These are phyloP conservation scores for Spialia ferax DNA, from an alignment of 2,888 invertebrate genomes.

Conservation along the genomic window DNA sequence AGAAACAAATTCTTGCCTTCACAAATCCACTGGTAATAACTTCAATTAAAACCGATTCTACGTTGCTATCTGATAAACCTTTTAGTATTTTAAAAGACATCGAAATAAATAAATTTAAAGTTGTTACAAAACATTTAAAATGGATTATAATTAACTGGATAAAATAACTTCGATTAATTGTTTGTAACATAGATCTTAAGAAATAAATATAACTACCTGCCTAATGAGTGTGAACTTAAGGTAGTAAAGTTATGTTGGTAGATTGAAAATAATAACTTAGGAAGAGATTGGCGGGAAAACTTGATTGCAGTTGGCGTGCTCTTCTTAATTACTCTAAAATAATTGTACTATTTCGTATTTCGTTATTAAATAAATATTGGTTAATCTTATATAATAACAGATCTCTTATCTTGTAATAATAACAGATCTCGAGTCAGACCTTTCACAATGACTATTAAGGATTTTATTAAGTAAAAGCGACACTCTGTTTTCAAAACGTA, in stretches of 20 bases:
- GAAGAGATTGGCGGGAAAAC: not conserved
- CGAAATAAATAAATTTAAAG: conserved; percentile 3
- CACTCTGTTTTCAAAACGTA: no score
- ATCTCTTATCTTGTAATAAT: no score
- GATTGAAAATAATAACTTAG: not conserved
- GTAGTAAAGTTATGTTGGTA: not conserved
- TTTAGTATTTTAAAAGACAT: conserved; percentile 37
- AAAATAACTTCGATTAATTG: not conserved
- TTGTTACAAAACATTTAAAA: conserved; percentile 1
- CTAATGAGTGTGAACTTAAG: no score
- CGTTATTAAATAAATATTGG: no score
- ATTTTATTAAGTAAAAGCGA: no score
- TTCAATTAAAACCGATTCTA: conserved; percentile 32
- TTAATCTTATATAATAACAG: no score
- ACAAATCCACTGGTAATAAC: conserved; percentile 25
- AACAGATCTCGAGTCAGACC: no score
- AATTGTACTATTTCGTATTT: not conserved
- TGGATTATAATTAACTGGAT: not conserved
- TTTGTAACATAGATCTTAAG: not conserved
- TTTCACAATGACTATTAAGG: no score
- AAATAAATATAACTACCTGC: no score
- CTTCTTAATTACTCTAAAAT: not conserved
- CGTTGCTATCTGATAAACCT: conserved; percentile 31
- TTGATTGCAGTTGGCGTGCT: not conserved
- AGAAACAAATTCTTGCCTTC: conserved; percentile 11